Evolutionary conservation across 2,113 vertebrate genomes (phyloP).

Genomic region (Picathartes gymnocephalus): DNA sequence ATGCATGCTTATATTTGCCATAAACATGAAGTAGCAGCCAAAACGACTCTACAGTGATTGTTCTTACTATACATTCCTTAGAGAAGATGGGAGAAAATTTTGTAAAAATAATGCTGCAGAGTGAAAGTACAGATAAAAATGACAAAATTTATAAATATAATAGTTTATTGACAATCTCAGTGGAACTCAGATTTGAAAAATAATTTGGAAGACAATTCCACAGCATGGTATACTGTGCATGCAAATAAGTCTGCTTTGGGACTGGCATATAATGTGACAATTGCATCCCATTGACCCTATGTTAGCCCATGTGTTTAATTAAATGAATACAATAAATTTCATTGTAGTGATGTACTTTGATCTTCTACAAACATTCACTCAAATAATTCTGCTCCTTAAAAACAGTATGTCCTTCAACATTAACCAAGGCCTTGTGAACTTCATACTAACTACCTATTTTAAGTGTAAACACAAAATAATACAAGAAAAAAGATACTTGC

Average conservation of each 20-base stretch:
- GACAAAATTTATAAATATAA: neutral
- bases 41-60: neutral
- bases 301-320: neutral
- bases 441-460: neutral
- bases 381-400: neutral
- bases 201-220: neutral
- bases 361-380: neutral
- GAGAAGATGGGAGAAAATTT: neutral
- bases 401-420: neutral
- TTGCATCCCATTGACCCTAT: neutral
- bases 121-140: neutral
- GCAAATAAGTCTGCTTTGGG: neutral
- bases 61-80: neutral
- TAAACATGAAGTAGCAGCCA: neutral
- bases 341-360: neutral
- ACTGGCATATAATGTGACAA: neutral
- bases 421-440: neutral
- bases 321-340: neutral
- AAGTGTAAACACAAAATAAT: neutral
- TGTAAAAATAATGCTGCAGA: neutral
- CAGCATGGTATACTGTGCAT: neutral
- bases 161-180: neutral
- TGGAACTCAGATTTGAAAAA: neutral
- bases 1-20: neutral
- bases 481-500: neutral